Conservation (phyloP, 2,888 invertebrate species). For the Caenorhabditis becei region DNA sequence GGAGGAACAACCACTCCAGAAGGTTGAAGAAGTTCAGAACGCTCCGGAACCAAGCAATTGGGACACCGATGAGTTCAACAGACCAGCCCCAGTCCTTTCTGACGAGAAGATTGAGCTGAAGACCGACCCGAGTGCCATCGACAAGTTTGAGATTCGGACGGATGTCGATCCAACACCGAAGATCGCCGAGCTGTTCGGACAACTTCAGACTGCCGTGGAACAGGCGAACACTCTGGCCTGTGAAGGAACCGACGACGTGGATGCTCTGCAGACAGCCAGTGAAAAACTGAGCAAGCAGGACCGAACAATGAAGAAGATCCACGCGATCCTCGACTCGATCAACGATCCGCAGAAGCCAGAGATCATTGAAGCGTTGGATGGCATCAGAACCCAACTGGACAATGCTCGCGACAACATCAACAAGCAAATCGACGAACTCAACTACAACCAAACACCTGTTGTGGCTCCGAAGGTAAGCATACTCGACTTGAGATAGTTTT, state of each 20-base stretch:
- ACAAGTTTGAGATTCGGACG: slow-evolving; percentile 47
- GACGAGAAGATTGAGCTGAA: slow-evolving; percentile 52
- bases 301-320: slow-evolving; percentile 55
- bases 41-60: slow-evolving; percentile 47
- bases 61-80: slow-evolving; percentile 48
- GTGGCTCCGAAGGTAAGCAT: slow-evolving; percentile 40
- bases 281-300: slow-evolving; percentile 58
- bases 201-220: slow-evolving; percentile 52
- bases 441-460: slow-evolving; percentile 53
- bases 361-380: slow-evolving; percentile 34
- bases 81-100: slow-evolving; percentile 28
- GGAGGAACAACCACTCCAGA: slow-evolving; percentile 19
- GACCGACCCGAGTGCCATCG: slow-evolving; percentile 55
- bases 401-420: slow-evolving; percentile 51
- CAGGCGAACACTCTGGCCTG: slow-evolving; percentile 48
- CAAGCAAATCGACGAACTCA: slow-evolving; percentile 55
- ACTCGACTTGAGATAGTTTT: neutral
- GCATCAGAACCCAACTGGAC: slow-evolving; percentile 44
- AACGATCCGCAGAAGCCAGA: slow-evolving; percentile 44
- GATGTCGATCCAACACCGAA: slow-evolving; percentile 55
- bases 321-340: slow-evolving; percentile 31
- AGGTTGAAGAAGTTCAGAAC: slow-evolving; percentile 22
- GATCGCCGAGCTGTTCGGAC: slow-evolving; percentile 36
- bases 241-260: slow-evolving; percentile 50
- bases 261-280: slow-evolving; percentile 57